phyloP scores from a whole-genome alignment of 2,888 invertebrate species.

The Machimus atricapillus region DNA sequence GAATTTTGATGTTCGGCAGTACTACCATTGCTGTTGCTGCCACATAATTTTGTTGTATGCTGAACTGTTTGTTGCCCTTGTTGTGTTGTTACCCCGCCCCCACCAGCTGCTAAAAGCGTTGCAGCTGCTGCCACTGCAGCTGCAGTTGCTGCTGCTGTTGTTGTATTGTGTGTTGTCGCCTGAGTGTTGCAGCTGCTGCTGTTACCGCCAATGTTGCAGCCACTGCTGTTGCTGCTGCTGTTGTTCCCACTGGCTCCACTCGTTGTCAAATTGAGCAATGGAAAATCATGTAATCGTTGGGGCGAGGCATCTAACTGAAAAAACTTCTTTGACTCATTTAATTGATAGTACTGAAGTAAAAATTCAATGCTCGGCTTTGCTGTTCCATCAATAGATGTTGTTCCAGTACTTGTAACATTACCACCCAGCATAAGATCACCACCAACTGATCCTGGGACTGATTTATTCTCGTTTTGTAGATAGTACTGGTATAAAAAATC shows the following conservation, averaged over 20 bases:
- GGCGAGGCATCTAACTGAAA: conserved; percentile 63
- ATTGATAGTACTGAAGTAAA: conserved; percentile 60
- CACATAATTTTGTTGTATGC: conserved; percentile 48
- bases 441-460: not conserved
- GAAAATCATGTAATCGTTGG: conserved; percentile 57
- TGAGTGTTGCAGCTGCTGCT: conserved; percentile 37
- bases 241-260: conserved; percentile 38
- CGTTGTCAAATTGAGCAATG: conserved; percentile 51
- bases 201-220: conserved; percentile 41
- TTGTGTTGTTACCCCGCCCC: conserved; percentile 53
- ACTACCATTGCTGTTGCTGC: conserved; percentile 45
- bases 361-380: conserved; percentile 59
- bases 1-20: conserved; percentile 18
- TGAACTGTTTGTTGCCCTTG: conserved; percentile 43
- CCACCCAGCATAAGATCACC: not conserved
- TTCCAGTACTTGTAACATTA: conserved; percentile 44
- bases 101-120: conserved; percentile 51
- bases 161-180: conserved; percentile 39
- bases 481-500: conserved; percentile 61
- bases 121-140: conserved; percentile 43
- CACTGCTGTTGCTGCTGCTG: conserved; percentile 1
- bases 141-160: conserved; percentile 46
- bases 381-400: conserved; percentile 35
- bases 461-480: conserved; percentile 54
- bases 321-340: conserved; percentile 62